Evolutionary conservation across 2,797 vertebrate genomes (phyloP).

Genomic region (Leptodactylus fallax): DNA sequence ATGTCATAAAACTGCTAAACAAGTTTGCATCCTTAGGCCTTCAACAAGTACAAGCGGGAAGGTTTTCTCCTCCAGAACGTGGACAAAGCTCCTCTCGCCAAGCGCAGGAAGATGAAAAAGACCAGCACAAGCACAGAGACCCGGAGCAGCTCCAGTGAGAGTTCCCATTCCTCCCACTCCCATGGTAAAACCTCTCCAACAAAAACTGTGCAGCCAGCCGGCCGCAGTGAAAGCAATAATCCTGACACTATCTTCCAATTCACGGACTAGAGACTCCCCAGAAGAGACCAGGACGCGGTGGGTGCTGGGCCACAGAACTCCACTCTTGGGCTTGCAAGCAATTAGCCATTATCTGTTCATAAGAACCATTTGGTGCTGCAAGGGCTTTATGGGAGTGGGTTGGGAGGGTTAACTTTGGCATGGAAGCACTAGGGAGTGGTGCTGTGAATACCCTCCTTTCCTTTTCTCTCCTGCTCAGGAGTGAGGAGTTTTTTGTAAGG

Average conservation of each 20-base stretch:
- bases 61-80: slow-evolving; percentile 98
- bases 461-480: not conserved
- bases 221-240: slow-evolving; percentile 74
- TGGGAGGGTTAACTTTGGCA: slow-evolving; percentile 2
- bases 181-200: slow-evolving; percentile 87
- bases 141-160: slow-evolving; percentile 96
- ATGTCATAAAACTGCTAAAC: not conserved
- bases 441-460: not conserved
- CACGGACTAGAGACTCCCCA: slow-evolving; percentile 78
- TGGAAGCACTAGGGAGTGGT: not conserved
- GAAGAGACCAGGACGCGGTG: not conserved
- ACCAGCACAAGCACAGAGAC: slow-evolving; percentile 98
- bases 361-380: slow-evolving; percentile 41
- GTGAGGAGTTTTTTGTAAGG: slow-evolving; percentile 36
- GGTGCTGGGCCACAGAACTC: not conserved
- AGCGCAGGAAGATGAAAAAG: slow-evolving; percentile 98
- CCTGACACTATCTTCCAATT: slow-evolving; percentile 86
- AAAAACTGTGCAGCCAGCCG: slow-evolving; percentile 75
- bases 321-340: not conserved
- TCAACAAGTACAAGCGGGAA: slow-evolving; percentile 98
- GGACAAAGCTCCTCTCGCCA: slow-evolving; percentile 96
- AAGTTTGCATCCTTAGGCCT: slow-evolving; percentile 81
- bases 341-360: slow-evolving; percentile 21
- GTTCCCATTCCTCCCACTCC: slow-evolving; percentile 93
- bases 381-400: not conserved